phyloP scores from a whole-genome alignment of 2,797 vertebrate species.

The Paedocypris micromegethes region DNA sequence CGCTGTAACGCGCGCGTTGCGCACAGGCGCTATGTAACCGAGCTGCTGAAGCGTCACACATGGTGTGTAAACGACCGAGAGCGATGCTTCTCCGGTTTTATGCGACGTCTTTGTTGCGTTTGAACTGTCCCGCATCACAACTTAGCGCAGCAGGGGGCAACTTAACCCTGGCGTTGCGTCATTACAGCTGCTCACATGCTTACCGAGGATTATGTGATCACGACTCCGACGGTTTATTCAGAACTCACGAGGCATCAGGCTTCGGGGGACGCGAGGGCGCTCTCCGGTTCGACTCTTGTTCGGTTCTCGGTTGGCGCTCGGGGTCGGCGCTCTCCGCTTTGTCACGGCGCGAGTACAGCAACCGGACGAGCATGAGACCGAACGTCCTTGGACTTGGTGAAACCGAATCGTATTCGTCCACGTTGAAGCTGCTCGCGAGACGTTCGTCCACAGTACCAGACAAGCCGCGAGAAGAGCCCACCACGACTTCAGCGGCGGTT shows the following conservation, averaged over 20 bases:
- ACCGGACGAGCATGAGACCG: neutral
- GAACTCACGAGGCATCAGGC: neutral
- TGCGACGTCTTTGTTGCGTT: conserved; percentile 1
- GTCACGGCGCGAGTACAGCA: neutral
- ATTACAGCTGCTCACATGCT: neutral
- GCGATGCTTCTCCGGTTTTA: conserved; percentile 6
- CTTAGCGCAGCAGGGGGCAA: neutral
- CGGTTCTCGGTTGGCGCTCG: neutral
- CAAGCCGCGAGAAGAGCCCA: neutral
- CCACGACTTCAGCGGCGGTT: neutral
- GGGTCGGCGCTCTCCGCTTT: neutral
- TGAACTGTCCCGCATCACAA: neutral
- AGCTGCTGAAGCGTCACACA: no score
- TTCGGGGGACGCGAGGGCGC: neutral
- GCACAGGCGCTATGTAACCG: no score
- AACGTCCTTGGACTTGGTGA: neutral
- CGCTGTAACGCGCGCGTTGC: neutral
- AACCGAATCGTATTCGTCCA: neutral
- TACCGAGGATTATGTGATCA: neutral
- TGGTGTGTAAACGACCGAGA: neutral
- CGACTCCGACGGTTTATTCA: neutral
- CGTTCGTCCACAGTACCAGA: neutral
- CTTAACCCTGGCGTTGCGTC: neutral
- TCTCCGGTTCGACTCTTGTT: neutral
- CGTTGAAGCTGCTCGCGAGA: neutral